A percentile compares a stretch with the other conserved stretches of the same genome.
Evolutionary conservation across 2,113 vertebrate species (phyloP).

Genomic region (Pterophyllum scalare): DNA sequence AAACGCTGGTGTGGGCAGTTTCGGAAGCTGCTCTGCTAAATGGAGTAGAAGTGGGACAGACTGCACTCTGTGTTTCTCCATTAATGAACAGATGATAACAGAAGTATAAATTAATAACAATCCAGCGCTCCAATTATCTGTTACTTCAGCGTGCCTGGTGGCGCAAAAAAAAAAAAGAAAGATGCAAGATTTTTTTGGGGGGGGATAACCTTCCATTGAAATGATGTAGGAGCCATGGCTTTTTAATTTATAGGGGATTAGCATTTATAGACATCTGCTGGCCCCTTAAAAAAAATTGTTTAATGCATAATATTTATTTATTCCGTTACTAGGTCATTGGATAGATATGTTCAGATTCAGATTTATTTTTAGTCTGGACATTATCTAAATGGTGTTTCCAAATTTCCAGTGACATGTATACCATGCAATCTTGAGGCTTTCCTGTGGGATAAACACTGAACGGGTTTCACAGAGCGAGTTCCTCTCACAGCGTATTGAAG

Average conservation of each 20-base stretch:
- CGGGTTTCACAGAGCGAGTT: background rate
- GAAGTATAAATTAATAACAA: conserved; percentile 45
- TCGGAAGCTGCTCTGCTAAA: conserved; percentile 26
- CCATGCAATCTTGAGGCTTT: background rate
- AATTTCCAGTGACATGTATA: background rate
- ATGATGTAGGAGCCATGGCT: background rate
- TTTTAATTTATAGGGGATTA: background rate
- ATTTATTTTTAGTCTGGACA: background rate
- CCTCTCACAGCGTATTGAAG: background rate
- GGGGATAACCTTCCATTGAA: background rate
- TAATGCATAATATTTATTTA: background rate
- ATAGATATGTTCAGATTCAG: background rate
- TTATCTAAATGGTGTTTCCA: background rate
- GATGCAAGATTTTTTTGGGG: background rate
- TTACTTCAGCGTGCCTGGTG: background rate
- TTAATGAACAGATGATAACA: conserved; percentile 38
- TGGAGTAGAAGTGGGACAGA: conserved; percentile 27
- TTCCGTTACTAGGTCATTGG: background rate
- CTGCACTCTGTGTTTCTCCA: conserved; percentile 14
- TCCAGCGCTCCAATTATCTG: conserved; percentile 16
- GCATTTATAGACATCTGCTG: background rate
- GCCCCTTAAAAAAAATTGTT: background rate
- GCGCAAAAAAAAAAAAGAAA: background rate
- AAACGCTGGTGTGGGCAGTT: background rate
- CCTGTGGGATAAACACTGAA: background rate